Percentiles rank a stretch among this genome's conserved stretches.
Evolutionary conservation across 2,797 vertebrate genomes (phyloP).

Genomic region (Balearica regulorum): DNA sequence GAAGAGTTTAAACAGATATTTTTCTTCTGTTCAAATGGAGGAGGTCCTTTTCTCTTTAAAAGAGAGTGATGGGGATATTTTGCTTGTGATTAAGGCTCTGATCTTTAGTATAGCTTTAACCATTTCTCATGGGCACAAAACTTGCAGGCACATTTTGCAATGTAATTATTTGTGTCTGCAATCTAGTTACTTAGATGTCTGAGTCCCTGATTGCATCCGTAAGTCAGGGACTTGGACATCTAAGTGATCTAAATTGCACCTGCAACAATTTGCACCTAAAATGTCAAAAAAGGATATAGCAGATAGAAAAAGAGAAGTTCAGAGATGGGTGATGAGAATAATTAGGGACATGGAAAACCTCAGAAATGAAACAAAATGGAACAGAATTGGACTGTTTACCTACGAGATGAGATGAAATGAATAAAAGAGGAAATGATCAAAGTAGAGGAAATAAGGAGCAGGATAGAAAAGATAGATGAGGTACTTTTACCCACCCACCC

Average conservation of each 20-base stretch:
- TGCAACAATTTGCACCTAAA: constrained; percentile 58
- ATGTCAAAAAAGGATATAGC: constrained; percentile 42
- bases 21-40: not conserved
- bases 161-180: constrained; percentile 62
- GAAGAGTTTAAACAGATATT: not conserved
- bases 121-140: constrained; percentile 33
- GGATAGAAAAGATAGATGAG: not conserved
- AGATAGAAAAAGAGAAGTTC: constrained; percentile 15
- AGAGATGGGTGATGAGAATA: constrained; percentile 33
- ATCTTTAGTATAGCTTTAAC: constrained; percentile 36
- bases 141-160: constrained; percentile 27
- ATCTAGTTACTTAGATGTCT: constrained; percentile 52
- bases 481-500: not conserved
- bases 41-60: not conserved
- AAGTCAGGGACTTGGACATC: constrained; percentile 56
- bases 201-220: constrained; percentile 57
- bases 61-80: not conserved
- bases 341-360: constrained; percentile 37
- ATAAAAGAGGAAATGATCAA: constrained; percentile 5
- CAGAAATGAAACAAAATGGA: constrained; percentile 40
- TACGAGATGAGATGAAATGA: not conserved
- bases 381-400: constrained; percentile 52
- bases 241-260: constrained; percentile 63
- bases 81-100: constrained; percentile 21
- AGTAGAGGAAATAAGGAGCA: not conserved